Evolutionary conservation across 2,888 invertebrate genomes (phyloP), one percentile per base, ranked within the genome.

Genomic region (Sminthurides aquaticus): DNA sequence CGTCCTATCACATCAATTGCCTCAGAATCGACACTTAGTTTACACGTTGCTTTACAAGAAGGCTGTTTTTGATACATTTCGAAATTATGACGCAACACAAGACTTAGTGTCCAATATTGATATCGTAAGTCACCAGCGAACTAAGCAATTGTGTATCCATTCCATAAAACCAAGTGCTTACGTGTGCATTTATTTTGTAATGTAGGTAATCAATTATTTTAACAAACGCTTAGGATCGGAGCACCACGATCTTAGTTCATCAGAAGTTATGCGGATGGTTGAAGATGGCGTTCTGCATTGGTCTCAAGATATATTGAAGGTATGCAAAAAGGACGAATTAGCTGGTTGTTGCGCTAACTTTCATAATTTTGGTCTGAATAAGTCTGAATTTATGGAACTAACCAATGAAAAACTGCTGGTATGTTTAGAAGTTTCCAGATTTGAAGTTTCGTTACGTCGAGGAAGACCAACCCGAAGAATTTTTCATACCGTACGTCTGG

Each of bases 401-500:
- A n/a, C n/a, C 34, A 28, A 61, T 55, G 43, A 24, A 1, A n/a
- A n/a, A n/a, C n/a, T n/a, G n/a, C n/a, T n/a, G n/a, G n/a, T n/a
- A n/a, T n/a, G n/a, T n/a, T n/a, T 82, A 96, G 92, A 98, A 97
- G 87, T 97, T 98, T 79, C 98, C 98, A 0, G 98, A 98, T 76
- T 81, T 99, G 57, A 98, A 97, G 80, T 99, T 99, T 81, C 93
- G 96, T 73, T 99, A 99, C 78, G 98, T 99, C 0, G 99, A 99
- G 80, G 99, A 99, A 79, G 98, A 98, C 71, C 87, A 91, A 65
- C 98, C 98, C 0, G 98, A 98, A 79, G 97, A 98, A 77, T 99
- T 99, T 83, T 99, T 99, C 82, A 94, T 98, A 73, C 99, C 99
- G 0, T 99, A 99, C 79, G 92, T 98, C 26, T 99, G 99, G 99